phyloP scores from a whole-genome alignment of 53 echinoderm and acorn worm genomes.

The Zoroaster sp. region DNA sequence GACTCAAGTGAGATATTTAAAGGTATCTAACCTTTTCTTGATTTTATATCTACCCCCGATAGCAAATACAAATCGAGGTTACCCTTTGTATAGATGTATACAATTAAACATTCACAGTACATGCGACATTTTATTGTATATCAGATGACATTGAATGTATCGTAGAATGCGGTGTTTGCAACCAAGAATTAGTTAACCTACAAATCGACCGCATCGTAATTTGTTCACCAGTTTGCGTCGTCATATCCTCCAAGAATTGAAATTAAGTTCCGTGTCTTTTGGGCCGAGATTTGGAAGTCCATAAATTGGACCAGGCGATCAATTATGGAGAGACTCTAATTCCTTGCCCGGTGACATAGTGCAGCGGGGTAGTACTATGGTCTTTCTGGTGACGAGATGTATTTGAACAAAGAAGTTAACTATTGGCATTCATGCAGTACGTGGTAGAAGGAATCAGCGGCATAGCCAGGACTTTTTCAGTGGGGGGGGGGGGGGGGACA shows the following conservation, averaged over 20 bases:
- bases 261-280: neutral
- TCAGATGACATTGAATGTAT: neutral
- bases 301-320: conserved; percentile 20
- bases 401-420: neutral
- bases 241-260: neutral
- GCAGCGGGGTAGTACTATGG: neutral
- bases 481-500: too few relatives aligned
- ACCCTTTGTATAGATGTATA: too few relatives aligned
- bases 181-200: conserved; percentile 23
- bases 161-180: neutral
- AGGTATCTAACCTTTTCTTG: neutral
- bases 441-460: neutral
- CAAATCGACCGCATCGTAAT: conserved; percentile 3
- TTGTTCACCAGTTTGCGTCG: neutral
- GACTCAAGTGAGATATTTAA: neutral
- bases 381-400: neutral
- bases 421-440: neutral
- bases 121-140: too few relatives aligned
- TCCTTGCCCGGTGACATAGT: neutral
- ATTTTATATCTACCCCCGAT: neutral
- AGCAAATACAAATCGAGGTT: too few relatives aligned
- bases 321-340: neutral
- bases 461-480: too few relatives aligned
- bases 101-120: too few relatives aligned
- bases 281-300: neutral